Base-by-base conservation (phyloP, 1,140 invertebrate species). In the Penaeus chinensis region DNA sequence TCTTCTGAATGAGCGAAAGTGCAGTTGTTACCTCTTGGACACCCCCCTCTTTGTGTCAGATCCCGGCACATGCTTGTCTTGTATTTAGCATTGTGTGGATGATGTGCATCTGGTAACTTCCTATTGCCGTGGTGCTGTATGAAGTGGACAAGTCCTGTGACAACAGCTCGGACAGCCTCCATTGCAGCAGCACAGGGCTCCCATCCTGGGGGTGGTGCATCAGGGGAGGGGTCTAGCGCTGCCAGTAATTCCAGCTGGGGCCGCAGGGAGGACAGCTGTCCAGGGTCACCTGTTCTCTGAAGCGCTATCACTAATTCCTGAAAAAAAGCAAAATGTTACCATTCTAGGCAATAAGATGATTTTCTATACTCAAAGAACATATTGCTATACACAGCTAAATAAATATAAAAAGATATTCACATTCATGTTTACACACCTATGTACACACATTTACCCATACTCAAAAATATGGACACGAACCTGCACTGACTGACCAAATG, bases 41-140 rank as follows among this genome's bases (percentile, higher is more conserved):
- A 99, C 61, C 94, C 95, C 0, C 96, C 95, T 22, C 96, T 93
- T 5, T 95, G 93, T 0, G 95, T 94, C 7, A 97, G 93, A 92
- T 98, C 97, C 8, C 97, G 94, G 91, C 97, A 99, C 94, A 98
- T 95, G 91, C 96, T 96, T 13, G 97, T 96, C 93, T 98, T 98
- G 92, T 98, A 98, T 91, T 96, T 96, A 3, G 94, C 92, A 91
- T 95, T 95, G 82, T 95, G 95, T 60, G 94, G 93, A 8, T 94
- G 93, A 74, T 93, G 92, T 4, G 93, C 92, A 24, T 93, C 92
- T 47, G 91, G 90, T 60, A 91, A 62, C 54, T 91, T 91, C n/a
- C 91, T 82, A 85, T 89, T 91, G 10, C 91, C 91, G 84, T 90
- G 89, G 89, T 96, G 95, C 91, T 96, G 95, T 84, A 98, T 94